These are phyloP conservation scores for Proisotoma minuta DNA, from an alignment of 2,888 invertebrate species.

Conservation along the genomic window DNA sequence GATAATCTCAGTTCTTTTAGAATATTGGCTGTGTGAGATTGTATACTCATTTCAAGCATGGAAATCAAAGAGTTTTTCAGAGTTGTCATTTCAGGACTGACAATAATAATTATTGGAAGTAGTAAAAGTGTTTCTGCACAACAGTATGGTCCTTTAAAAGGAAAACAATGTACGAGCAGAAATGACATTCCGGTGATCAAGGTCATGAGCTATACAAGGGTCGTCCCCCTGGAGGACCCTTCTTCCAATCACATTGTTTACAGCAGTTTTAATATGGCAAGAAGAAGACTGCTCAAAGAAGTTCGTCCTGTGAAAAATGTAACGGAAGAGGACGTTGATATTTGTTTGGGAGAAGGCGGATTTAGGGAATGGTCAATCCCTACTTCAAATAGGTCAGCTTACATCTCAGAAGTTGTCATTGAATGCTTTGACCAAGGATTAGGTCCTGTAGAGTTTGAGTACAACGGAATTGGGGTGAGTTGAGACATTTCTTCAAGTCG, in stretches of 20 bases:
- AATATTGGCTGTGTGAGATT: too few relatives aligned
- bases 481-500: background rate
- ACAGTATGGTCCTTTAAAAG: slow-evolving; percentile 23
- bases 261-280: slow-evolving; percentile 32
- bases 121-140: background rate
- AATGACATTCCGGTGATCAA: slow-evolving; percentile 34
- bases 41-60: background rate
- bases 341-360: slow-evolving; percentile 35
- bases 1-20: too few relatives aligned
- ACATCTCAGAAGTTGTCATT: slow-evolving; percentile 33
- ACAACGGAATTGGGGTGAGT: slow-evolving; percentile 37
- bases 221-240: slow-evolving; percentile 29
- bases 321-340: slow-evolving; percentile 28
- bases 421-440: slow-evolving; percentile 36
- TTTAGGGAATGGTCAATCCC: slow-evolving; percentile 27
- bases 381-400: slow-evolving; percentile 27
- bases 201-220: slow-evolving; percentile 31
- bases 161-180: slow-evolving; percentile 26
- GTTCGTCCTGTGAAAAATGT: slow-evolving; percentile 28
- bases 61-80: background rate
- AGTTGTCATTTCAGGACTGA: slow-evolving; percentile 10
- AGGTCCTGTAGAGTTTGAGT: slow-evolving; percentile 37
- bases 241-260: slow-evolving; percentile 30
- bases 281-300: slow-evolving; percentile 26
- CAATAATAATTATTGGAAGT: slow-evolving; percentile 3